Evolutionary conservation across 2,113 vertebrate genomes (phyloP).

Genomic region (Ailuropoda melanoleuca): DNA sequence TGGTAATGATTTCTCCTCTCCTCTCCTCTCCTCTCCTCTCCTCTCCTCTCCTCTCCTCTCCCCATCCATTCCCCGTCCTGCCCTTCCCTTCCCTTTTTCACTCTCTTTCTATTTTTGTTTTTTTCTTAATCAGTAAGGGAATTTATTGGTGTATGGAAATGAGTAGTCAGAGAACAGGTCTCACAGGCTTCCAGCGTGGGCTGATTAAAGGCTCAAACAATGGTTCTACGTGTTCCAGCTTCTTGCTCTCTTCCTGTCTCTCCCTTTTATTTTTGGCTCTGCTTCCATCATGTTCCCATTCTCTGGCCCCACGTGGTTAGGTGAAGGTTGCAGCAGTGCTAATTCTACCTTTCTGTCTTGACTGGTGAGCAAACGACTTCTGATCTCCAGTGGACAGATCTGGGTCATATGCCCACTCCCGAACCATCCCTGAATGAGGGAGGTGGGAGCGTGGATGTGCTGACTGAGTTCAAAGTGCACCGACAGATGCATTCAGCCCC

Average conservation of each 20-base stretch:
- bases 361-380: neutral
- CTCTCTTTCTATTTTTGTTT: neutral
- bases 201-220: neutral
- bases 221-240: too few species aligned
- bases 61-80: neutral
- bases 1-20: neutral
- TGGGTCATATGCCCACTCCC: neutral
- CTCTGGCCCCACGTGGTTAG: neutral
- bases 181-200: neutral
- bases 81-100: too few species aligned
- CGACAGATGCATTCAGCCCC: neutral
- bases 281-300: neutral
- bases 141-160: neutral
- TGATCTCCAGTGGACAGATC: neutral
- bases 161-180: neutral
- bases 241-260: accelerated
- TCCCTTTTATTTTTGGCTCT: neutral
- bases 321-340: neutral
- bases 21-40: neutral
- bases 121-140: neutral
- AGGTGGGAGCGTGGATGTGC: accelerated
- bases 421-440: neutral
- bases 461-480: neutral
- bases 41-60: neutral
- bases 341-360: neutral